A percentile compares a stretch with the other conserved stretches of the same genome.
phyloP scores from a whole-genome alignment of 2,797 vertebrate genomes.

The Champsocephalus esox region DNA sequence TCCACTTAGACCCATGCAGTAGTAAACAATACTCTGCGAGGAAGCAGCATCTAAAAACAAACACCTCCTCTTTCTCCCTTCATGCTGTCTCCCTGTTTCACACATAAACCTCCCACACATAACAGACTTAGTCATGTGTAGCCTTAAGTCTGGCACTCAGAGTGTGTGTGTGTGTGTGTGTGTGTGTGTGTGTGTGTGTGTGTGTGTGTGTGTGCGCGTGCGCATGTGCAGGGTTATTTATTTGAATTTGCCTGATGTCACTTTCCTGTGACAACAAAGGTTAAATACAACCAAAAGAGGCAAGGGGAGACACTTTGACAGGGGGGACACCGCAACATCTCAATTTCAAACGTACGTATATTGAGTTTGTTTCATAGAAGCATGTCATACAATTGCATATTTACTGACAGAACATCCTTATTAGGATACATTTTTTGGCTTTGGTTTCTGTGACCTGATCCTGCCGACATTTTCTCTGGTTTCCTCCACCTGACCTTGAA shows the following conservation, averaged over 20 bases:
- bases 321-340: not conserved
- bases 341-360: not conserved
- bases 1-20: slow-evolving; percentile 22
- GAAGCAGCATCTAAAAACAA: slow-evolving; percentile 55
- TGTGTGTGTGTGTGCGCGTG: not conserved
- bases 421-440: not conserved
- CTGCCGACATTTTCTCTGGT: slow-evolving; percentile 37
- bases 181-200: not conserved
- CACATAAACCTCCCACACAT: slow-evolving; percentile 64
- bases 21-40: slow-evolving; percentile 56
- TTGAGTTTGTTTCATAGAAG: slow-evolving; percentile 3
- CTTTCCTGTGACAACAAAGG: slow-evolving; percentile 25
- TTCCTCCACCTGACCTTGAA: slow-evolving; percentile 71
- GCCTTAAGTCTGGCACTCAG: slow-evolving; percentile 54
- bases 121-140: slow-evolving; percentile 63
- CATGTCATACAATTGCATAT: not conserved
- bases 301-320: slow-evolving; percentile 2
- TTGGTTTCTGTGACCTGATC: slow-evolving; percentile 30
- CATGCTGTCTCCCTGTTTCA: slow-evolving; percentile 57
- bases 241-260: slow-evolving; percentile 33
- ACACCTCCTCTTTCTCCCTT: slow-evolving; percentile 36
- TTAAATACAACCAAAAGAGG: slow-evolving; percentile 25
- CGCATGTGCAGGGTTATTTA: slow-evolving; percentile 23
- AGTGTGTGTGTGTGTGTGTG: slow-evolving; percentile 5
- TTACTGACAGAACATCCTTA: not conserved